Evolutionary conservation across 2,888 invertebrate species (phyloP).

Genomic region (Caenorhabditis sp.): DNA sequence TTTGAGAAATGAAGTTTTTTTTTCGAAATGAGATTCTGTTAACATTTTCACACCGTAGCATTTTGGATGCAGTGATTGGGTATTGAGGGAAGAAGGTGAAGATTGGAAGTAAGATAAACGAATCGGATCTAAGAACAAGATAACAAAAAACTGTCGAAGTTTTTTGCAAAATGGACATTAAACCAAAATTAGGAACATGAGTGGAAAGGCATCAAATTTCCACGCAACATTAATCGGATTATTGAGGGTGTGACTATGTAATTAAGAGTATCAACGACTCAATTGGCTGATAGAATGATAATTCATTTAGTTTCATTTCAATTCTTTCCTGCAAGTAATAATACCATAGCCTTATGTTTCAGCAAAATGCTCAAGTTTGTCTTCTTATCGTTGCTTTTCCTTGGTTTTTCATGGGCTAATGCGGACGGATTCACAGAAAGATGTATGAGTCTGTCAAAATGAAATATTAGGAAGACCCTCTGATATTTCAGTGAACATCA

Average conservation of each 20-base stretch:
- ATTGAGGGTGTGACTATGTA: slow-evolving; percentile 14
- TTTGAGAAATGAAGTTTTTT: slow-evolving; percentile 35
- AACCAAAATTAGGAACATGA: background rate
- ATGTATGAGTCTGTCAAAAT: background rate
- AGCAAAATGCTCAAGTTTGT: slow-evolving; percentile 49
- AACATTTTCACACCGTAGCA: no score
- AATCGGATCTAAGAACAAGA: no score
- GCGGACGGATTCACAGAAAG: background rate
- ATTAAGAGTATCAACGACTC: slow-evolving; percentile 37
- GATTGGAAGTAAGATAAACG: no score
- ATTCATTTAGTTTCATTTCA: slow-evolving; percentile 1
- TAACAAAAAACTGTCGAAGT: no score
- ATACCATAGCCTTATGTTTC: slow-evolving; percentile 20
- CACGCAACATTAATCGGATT: slow-evolving; percentile 38
- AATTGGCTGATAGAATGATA: slow-evolving; percentile 18
- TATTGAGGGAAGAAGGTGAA: no score
- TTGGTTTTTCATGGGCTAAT: background rate
- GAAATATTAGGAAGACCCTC: background rate
- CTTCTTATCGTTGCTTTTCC: background rate
- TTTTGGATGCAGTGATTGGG: no score
- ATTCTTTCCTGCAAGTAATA: no score
- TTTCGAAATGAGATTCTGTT: background rate
- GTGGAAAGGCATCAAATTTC: background rate
- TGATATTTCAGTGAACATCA: slow-evolving; percentile 17
- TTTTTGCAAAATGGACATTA: background rate